These are phyloP conservation scores for Menura novaehollandiae DNA, from an alignment of 2,113 vertebrate species.

Conservation along the genomic window DNA sequence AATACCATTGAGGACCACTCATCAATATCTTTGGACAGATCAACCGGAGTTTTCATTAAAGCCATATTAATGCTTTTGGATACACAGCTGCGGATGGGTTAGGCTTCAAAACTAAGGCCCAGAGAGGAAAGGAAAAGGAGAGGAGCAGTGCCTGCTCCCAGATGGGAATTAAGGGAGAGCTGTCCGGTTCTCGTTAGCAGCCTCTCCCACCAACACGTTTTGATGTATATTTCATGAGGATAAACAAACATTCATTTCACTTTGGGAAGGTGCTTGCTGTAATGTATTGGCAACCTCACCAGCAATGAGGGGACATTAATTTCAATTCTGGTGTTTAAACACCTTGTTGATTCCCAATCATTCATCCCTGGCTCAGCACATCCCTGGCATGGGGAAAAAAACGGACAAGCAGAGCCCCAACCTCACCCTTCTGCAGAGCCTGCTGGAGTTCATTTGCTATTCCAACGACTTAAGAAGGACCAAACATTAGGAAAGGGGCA, in stretches of 20 bases:
- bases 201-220: conserved; percentile 67
- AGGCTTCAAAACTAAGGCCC: conserved; percentile 34
- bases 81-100: conserved; percentile 73
- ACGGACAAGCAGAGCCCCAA: background rate
- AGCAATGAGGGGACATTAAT: conserved; percentile 85
- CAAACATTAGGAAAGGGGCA: background rate
- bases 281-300: conserved; percentile 83
- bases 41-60: conserved; percentile 80
- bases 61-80: conserved; percentile 74
- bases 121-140: background rate
- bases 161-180: conserved; percentile 32
- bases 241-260: conserved; percentile 93
- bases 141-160: background rate
- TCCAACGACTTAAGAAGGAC: background rate
- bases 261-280: conserved; percentile 85
- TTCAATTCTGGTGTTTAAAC: conserved; percentile 88
- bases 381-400: background rate
- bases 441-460: background rate
- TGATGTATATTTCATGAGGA: conserved; percentile 86
- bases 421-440: background rate
- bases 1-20: conserved; percentile 69
- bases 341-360: conserved; percentile 86
- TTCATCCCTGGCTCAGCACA: conserved; percentile 75
- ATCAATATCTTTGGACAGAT: conserved; percentile 83
- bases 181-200: conserved; percentile 38